phyloP scores from a whole-genome alignment of 2,888 invertebrate species.

The Ernsta delagoae region DNA sequence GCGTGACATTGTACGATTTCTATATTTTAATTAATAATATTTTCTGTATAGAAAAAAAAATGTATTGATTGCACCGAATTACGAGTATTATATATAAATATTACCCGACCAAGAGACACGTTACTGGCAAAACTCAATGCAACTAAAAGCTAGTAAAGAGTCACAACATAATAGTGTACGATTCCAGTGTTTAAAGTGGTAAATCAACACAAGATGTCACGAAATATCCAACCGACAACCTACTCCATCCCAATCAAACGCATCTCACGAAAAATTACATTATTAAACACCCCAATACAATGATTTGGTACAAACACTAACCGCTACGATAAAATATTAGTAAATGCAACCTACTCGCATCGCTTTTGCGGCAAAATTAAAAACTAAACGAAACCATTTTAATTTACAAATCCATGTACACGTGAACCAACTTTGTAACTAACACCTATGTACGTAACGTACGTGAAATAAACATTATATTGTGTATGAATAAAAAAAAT shows the following conservation, averaged over 20 bases:
- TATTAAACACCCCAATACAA: constrained; percentile 59
- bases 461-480: constrained; percentile 22
- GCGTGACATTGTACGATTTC: constrained; percentile 11
- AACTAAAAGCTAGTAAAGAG: not conserved
- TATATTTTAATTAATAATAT: not conserved
- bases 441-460: constrained; percentile 37
- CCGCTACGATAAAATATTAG: constrained; percentile 80
- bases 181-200: no score
- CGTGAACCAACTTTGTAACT: constrained; percentile 45
- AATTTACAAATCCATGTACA: constrained; percentile 74
- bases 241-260: not conserved
- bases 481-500: constrained; percentile 19
- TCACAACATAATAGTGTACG: no score
- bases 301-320: constrained; percentile 81
- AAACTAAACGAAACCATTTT: constrained; percentile 49
- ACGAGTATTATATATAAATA: not conserved
- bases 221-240: not conserved
- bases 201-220: constrained; percentile 5
- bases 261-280: constrained; percentile 38
- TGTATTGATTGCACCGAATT: no score
- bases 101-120: constrained; percentile 3
- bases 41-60: no score
- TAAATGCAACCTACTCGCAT: constrained; percentile 81
- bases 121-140: not conserved
- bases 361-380: constrained; percentile 55